These are phyloP conservation scores for Melanerpes aurifrons DNA, from an alignment of 2,113 vertebrate genomes.

Conservation along the genomic window DNA sequence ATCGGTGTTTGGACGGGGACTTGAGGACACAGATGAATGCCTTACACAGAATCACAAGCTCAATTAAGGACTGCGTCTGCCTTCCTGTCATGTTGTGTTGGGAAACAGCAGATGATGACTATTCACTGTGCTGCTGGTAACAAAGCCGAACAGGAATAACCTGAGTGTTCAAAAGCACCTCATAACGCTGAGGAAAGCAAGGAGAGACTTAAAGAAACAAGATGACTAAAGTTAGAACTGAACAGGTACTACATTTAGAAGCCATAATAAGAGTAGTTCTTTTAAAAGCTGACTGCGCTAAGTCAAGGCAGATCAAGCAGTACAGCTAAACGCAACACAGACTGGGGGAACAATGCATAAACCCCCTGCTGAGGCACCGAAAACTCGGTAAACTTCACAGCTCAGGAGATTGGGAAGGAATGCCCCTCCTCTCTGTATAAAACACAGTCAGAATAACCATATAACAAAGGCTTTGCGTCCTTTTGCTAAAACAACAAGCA, in stretches of 20 bases:
- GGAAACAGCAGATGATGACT: neutral
- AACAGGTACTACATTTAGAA: neutral
- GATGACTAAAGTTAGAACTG: neutral
- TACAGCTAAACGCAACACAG: neutral
- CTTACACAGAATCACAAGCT: neutral
- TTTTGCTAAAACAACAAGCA: neutral
- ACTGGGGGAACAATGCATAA: neutral
- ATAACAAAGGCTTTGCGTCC: neutral
- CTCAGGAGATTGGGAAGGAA: neutral
- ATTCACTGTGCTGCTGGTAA: neutral
- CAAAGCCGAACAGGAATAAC: slow-evolving; percentile 22
- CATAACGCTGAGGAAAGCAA: neutral
- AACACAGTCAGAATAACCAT: neutral
- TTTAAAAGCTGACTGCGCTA: neutral
- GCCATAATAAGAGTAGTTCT: neutral
- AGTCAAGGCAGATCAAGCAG: neutral
- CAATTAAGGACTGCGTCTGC: neutral
- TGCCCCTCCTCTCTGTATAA: neutral
- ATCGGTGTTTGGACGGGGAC: neutral
- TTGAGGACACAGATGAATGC: neutral
- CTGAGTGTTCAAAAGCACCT: neutral
- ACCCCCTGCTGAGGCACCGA: neutral
- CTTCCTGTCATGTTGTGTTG: neutral
- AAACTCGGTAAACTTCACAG: neutral
- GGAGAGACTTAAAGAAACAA: neutral